A percentile compares a stretch with the other conserved stretches of the same genome.
Conservation (phyloP, 2,797 vertebrate genomes). For the Triplophysa bombifrons region DNA sequence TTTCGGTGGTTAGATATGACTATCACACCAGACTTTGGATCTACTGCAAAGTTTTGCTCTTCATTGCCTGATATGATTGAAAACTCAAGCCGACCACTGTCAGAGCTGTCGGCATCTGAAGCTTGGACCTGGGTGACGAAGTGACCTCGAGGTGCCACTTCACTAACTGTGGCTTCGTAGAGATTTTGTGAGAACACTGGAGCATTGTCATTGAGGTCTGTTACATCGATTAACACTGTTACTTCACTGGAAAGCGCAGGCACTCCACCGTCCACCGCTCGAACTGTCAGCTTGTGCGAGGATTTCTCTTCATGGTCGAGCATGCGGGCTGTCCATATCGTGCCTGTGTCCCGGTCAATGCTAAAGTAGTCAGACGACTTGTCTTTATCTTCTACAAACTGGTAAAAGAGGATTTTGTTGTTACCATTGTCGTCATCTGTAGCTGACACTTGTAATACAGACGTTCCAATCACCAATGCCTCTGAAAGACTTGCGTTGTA, state of each 20-base stretch:
- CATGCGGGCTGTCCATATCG: conserved; percentile 80
- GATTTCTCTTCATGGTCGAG: conserved; percentile 87
- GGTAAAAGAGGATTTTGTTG: conserved; percentile 88
- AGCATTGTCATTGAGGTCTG: conserved; percentile 93
- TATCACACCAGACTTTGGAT: conserved; percentile 84
- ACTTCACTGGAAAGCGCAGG: conserved; percentile 87
- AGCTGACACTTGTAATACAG: conserved; percentile 84
- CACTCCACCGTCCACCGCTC: conserved; percentile 88
- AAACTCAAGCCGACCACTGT: conserved; percentile 84
- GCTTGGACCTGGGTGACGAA: conserved; percentile 92
- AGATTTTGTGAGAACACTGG: conserved; percentile 85
- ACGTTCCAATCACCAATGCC: conserved; percentile 87
- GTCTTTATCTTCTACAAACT: conserved; percentile 83
- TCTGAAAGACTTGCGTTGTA: conserved; percentile 89
- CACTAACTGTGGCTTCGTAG: conserved; percentile 87
- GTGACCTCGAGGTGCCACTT: conserved; percentile 86
- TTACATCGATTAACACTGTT: conserved; percentile 81
- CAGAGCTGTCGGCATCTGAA: conserved; percentile 88
- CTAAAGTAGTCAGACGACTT: conserved; percentile 84
- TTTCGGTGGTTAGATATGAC: conserved; percentile 86
- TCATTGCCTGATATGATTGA: conserved; percentile 91
- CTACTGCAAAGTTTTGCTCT: conserved; percentile 89
- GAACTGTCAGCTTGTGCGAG: conserved; percentile 82
- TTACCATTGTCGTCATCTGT: conserved; percentile 88
- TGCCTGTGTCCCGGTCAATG: conserved; percentile 86